Base-by-base conservation (phyloP, 2,797 vertebrate genomes). In the Macropus fuliginosus region DNA sequence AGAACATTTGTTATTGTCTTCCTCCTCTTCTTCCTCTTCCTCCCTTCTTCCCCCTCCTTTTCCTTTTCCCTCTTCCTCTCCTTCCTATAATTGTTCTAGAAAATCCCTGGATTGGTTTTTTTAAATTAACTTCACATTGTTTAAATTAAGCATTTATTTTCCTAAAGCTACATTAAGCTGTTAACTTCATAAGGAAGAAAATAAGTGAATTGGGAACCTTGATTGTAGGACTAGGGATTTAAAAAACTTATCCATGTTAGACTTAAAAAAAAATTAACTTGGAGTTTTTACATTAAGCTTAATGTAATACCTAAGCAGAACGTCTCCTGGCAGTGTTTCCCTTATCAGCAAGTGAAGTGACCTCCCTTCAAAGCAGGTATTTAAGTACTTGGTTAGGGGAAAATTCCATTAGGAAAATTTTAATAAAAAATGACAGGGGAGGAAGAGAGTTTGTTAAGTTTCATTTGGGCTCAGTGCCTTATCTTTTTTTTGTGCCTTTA, bases 381-480 rank as follows among this genome's bases (percentile, higher is more conserved):
- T 96, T 94, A 24, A 56, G 92, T 90, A 94, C 81, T 50, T 87
- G 95, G 91, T 94, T 0, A 0, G 0, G 0, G 95, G 93, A 95
- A 93, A 95, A 59, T 28, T 90, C 97, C 94, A 8, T 91, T 52
- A n/a, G 34, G 62, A 74, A 40, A 74, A 74, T 74, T 74, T n/a
- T 87, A 87, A 50, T 50, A 87, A 87, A 87, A 46, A 10, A 87
- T 46, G 21, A 46, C 27, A 5, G 59, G 59, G 21, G 21, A 81
- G 40, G 5, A 46, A 46, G 21, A 81, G 4, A 27, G 21, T 24
- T 62, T 40, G 18, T 46, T 81, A 46, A 81, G 9, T 46, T 81
- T 81, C 9, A 10, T n/a, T 24, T 46, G 40, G 21, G 40, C 21
- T 81, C 74, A 81, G 21, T 81, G 66, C 9, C 40, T 81, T 46